Evolutionary conservation across 2,113 vertebrate genomes (phyloP).

Genomic region (Podarcis cretensis): DNA sequence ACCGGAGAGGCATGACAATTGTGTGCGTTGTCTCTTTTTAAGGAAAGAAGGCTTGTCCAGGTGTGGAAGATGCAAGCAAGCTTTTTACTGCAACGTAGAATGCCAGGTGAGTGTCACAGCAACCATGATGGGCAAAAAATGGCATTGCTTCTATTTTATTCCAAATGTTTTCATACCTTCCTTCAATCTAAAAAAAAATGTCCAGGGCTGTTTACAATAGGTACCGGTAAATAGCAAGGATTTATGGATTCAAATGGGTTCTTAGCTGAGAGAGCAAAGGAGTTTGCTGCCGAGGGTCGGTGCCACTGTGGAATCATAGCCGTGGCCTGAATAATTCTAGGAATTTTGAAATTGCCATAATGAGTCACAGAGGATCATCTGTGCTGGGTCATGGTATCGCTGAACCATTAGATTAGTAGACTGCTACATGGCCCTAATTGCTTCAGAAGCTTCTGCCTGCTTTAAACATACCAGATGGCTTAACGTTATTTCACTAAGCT

Average conservation of each 20-base stretch:
- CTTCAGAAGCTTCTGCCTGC: conserved; percentile 54
- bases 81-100: conserved; percentile 92
- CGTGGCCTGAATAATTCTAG: conserved; percentile 40
- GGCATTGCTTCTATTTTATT: not conserved
- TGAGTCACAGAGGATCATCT: conserved; percentile 55
- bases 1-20: conserved; percentile 29
- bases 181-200: not conserved
- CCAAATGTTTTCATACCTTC: not conserved
- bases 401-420: conserved; percentile 63
- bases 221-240: not conserved
- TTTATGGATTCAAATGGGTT: not conserved
- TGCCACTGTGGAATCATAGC: not conserved
- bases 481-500: conserved; percentile 31
- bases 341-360: conserved; percentile 39
- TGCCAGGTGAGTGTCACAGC: conserved; percentile 87
- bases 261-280: not conserved
- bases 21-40: conserved; percentile 63
- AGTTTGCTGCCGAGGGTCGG: not conserved
- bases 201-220: not conserved
- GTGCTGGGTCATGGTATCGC: conserved; percentile 39
- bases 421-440: conserved; percentile 65
- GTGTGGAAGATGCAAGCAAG: conserved; percentile 96
- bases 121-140: not conserved
- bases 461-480: conserved; percentile 57
- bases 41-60: conserved; percentile 93